Percentiles rank a stretch among this genome's conserved stretches.
Conservation (phyloP, 2,113 vertebrate genomes). For the Syrmaticus mikado region DNA sequence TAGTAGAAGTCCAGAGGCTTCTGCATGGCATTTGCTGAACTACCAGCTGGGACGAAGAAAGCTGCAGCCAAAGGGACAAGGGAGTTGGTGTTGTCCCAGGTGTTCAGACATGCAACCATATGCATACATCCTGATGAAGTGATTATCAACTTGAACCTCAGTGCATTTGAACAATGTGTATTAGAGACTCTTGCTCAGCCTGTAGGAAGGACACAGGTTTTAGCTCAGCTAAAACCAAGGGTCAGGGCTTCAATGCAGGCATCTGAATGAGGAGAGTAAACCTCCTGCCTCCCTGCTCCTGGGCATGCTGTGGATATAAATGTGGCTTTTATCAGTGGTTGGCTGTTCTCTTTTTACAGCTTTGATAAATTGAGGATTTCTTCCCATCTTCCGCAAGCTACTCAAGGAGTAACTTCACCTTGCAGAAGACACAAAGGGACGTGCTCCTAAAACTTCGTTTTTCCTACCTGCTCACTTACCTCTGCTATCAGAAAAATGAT, state of each 20-base stretch:
- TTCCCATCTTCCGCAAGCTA: neutral
- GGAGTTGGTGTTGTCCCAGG: too few species aligned
- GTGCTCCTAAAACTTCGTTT: neutral
- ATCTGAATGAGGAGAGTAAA: neutral
- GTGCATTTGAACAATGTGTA: neutral
- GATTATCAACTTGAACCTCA: neutral
- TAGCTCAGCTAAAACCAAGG: neutral
- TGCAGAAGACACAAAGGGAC: neutral
- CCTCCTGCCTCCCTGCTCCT: neutral
- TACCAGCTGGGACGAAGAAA: neutral
- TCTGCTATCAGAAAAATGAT: neutral
- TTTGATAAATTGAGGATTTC: neutral
- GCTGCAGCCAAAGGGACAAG: neutral
- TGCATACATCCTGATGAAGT: neutral
- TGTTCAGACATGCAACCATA: neutral
- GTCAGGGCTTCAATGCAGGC: neutral
- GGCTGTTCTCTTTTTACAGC: neutral
- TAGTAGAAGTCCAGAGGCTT: neutral
- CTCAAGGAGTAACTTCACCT: neutral
- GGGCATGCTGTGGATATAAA: neutral
- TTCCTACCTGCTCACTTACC: neutral
- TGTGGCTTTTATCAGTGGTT: neutral
- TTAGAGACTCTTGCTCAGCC: neutral
- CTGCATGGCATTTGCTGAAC: neutral
- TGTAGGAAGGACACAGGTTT: neutral